Base-by-base conservation (phyloP, 2,888 invertebrate species). In the Lasioglossum villosulum region DNA sequence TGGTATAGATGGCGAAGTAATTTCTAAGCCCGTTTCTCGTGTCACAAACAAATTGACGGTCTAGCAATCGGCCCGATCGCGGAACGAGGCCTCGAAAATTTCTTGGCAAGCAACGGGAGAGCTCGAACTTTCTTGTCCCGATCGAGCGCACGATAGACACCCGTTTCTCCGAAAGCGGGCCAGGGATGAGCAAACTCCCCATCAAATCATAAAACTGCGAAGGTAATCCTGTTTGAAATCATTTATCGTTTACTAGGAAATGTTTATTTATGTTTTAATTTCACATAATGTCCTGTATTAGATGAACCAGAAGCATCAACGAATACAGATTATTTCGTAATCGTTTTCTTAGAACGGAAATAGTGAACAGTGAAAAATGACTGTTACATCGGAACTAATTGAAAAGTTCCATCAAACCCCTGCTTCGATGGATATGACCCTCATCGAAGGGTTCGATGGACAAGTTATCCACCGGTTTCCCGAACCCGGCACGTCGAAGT, bases 61-160 rank as follows among this genome's bases (percentile, higher is more conserved):
- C 86, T 77, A 86, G 86, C 86, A 82, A 87, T 87, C 82, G 76
- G 73, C 75, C 75, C 72, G 86, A 83, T 82, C 82, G 68, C 79
- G 82, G 83, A 90, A 86, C 71, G 85, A 76, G 83, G 82, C 80
- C 80, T 90, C 89, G 88, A 88, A 88, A 84, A 90, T 86, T 89
- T 89, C 88, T 89, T 90, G 89, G 90, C 90, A 90, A 86, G 86
- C 83, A 82, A 86, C 79, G 81, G 66, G 66, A 86, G 74, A 86
- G 74, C 37, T 75, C 77, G 77, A 87, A 87, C 86, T 82, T 82
- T 80, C 75, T 75, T 73, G 77, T 63, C 16, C 72, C 72, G 77
- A 86, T 87, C 80, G 68, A 68, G 80, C 77, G 80, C 77, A 82
- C 80, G 86, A 82, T 80, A 87, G 86, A 86, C 77, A 82, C 77